Evolutionary conservation across 53 echinoderm and acorn worm genomes (phyloP).

Genomic region (Henricia sp.): DNA sequence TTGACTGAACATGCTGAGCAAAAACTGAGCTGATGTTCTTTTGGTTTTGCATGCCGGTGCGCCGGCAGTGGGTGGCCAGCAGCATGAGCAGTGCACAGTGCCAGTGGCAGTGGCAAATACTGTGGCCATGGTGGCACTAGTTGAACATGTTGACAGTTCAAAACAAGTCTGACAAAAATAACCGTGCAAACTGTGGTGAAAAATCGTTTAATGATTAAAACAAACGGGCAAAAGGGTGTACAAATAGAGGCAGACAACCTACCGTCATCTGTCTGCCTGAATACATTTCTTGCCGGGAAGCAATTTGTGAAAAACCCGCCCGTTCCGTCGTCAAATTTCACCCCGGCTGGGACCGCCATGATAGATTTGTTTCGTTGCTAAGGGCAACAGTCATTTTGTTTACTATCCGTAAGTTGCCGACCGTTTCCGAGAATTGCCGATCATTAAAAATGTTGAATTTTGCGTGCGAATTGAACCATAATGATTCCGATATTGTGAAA

Average conservation of each 20-base stretch:
- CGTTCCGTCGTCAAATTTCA: slow-evolving; percentile 94
- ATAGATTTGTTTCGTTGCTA: slow-evolving; percentile 43
- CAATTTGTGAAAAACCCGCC: slow-evolving; percentile 87
- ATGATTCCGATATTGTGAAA: neutral
- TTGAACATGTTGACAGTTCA: no score
- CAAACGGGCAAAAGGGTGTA: neutral
- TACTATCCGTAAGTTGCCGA: slow-evolving; percentile 17
- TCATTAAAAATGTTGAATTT: neutral
- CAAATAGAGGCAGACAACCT: slow-evolving; percentile 17
- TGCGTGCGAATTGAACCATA: neutral
- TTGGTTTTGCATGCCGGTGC: no score
- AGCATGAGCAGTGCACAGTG: no score
- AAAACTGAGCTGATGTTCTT: no score
- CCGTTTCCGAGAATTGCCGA: slow-evolving; percentile 8
- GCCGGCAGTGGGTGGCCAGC: no score
- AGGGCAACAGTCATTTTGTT: slow-evolving; percentile 58
- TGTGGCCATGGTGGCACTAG: no score
- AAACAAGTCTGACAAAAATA: neutral
- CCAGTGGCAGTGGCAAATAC: no score
- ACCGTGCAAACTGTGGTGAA: neutral
- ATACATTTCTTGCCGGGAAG: slow-evolving; percentile 86
- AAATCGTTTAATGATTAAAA: neutral
- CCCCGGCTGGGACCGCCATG: slow-evolving; percentile 93
- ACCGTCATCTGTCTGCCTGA: slow-evolving; percentile 89
- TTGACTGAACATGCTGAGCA: no score